Evolutionary conservation across 2,797 vertebrate species (phyloP).

Genomic region (Gymnoscopelus braueri): DNA sequence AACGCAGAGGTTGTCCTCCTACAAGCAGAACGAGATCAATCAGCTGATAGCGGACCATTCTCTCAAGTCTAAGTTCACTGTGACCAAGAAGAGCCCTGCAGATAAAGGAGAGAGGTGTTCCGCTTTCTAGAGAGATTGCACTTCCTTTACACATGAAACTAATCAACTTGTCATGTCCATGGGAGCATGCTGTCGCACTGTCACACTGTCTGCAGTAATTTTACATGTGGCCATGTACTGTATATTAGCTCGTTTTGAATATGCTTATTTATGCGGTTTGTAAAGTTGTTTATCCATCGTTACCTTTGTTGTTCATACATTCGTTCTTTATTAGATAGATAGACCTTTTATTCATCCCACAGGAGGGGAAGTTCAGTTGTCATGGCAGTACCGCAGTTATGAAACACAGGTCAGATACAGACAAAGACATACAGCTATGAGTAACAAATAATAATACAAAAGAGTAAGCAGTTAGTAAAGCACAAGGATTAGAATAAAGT

Average conservation of each 20-base stretch:
- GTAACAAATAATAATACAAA: too few relatives aligned
- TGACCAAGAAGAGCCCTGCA: slow-evolving; percentile 73
- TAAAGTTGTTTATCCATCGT: slow-evolving; percentile 42
- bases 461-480: too few relatives aligned
- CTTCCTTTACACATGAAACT: slow-evolving; percentile 27
- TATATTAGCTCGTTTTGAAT: slow-evolving; percentile 38
- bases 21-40: slow-evolving; percentile 93
- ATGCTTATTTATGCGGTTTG: slow-evolving; percentile 18
- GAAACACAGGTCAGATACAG: too few relatives aligned
- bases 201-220: slow-evolving; percentile 39
- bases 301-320: slow-evolving; percentile 20
- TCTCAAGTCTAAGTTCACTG: slow-evolving; percentile 77
- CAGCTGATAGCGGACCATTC: slow-evolving; percentile 88
- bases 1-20: slow-evolving; percentile 85
- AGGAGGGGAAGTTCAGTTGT: neutral
- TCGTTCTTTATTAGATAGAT: neutral
- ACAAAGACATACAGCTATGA: too few relatives aligned
- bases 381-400: too few relatives aligned
- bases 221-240: slow-evolving; percentile 28
- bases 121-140: slow-evolving; percentile 71
- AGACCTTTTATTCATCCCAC: too few relatives aligned
- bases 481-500: too few relatives aligned
- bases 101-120: slow-evolving; percentile 80
- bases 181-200: slow-evolving; percentile 28
- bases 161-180: slow-evolving; percentile 44